Base-by-base conservation (phyloP, 2,888 invertebrate species). In the Liodrosophila aerea region DNA sequence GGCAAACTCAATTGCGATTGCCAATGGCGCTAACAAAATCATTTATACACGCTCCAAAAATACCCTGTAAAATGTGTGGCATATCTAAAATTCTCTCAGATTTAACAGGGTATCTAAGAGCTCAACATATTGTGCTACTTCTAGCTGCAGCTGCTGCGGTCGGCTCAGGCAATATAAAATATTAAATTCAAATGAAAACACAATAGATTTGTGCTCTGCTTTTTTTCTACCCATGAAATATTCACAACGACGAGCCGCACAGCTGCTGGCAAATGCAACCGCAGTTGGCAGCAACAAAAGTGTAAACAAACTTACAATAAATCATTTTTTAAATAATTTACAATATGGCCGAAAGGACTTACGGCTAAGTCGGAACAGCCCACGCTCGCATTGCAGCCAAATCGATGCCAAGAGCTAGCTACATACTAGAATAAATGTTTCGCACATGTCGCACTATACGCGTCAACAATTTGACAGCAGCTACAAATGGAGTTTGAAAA, bases 301-400 rank as follows among this genome's bases (percentile, higher is more conserved):
- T 76, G 81, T 80, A 80, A 81, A 75, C 78, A 78, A 67, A 68
- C 82, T 78, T 82, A 78, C 71, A 73, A 78, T 78, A 78, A 78
- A 78, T 80, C 82, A 82, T 71, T 78, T 22, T 78, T 82, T 78
- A 66, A 80, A 80, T 82, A 71, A 82, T 80, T 80, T 71, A 78
- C 67, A 81, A 78, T 73, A 66, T 66, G 73, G 47, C 64, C 58
- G 16, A 59, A 63, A 39, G 45, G 49, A 39, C 37, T 33, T 11
- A n/a, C 16, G 12, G 4, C 36, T 18, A 37, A 34, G 29, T 31
- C 29, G 16, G 12, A 5, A 34, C 29, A 22, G 5, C 22, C 22
- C 22, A 22, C 22, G 22, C 22, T 22, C 22, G 5, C 2, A 22
- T 22, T 4, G 52, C 46, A 50, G 37, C 45, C 44, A 53, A 57